A percentile compares a stretch with the other conserved stretches of the same genome.
These are phyloP conservation scores for Eublepharis macularius DNA, from an alignment of 2,113 vertebrate species.

Conservation along the genomic window DNA sequence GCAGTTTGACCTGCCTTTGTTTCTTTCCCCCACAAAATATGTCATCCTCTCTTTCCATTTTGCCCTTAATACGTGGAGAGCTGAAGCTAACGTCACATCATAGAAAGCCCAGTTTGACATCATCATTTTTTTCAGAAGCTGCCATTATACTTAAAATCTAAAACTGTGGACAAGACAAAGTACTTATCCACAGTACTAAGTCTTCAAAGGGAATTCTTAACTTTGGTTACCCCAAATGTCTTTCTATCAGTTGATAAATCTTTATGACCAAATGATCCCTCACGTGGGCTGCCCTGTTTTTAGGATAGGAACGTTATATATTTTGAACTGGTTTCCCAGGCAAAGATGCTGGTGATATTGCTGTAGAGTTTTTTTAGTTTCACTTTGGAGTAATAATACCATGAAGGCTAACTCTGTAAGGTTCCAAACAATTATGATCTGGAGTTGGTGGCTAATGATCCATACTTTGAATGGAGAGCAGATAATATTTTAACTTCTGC, in stretches of 20 bases:
- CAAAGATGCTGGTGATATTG: not conserved
- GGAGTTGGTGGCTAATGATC: too few relatives aligned
- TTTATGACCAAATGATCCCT: not conserved
- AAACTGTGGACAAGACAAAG: not conserved
- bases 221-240: not conserved
- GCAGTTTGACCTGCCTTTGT: not conserved
- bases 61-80: not conserved
- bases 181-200: too few relatives aligned
- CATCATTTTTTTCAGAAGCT: not conserved
- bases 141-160: not conserved
- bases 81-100: not conserved
- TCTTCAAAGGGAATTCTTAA: not conserved
- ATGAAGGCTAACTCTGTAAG: not conserved
- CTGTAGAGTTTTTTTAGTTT: not conserved
- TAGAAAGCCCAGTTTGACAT: not conserved
- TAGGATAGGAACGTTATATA: not conserved
- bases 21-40: accelerated
- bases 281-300: not conserved
- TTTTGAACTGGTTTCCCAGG: not conserved
- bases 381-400: not conserved
- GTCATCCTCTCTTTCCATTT: not conserved
- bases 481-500: too few relatives aligned
- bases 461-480: too few relatives aligned
- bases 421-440: too few relatives aligned
- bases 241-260: not conserved